Conservation (phyloP, 1,140 invertebrate species). For the Aleiodes sp. region DNA sequence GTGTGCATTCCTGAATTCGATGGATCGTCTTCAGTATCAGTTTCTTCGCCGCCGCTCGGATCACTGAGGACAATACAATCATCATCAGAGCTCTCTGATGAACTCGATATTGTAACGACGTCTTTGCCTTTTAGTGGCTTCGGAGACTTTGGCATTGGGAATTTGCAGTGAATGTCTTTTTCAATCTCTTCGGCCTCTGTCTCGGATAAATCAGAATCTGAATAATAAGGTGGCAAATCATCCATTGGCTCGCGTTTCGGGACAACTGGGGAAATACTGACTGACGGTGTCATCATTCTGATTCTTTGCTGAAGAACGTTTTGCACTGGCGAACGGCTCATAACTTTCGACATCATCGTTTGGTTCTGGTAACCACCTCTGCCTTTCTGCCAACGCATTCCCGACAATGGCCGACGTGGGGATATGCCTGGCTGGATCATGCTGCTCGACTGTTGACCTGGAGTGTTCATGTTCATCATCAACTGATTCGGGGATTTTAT, state of each 20-base stretch:
- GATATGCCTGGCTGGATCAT: slow-evolving; percentile 48
- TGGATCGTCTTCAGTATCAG: slow-evolving; percentile 72
- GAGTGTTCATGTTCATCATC: slow-evolving; percentile 55
- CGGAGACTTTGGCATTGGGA: slow-evolving; percentile 53
- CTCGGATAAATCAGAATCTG: slow-evolving; percentile 61
- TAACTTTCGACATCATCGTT: slow-evolving; percentile 57
- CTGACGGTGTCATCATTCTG: slow-evolving; percentile 66
- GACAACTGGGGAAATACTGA: slow-evolving; percentile 65
- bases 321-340: slow-evolving; percentile 41
- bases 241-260: slow-evolving; percentile 61
- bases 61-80: slow-evolving; percentile 84
- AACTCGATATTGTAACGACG: slow-evolving; percentile 74
- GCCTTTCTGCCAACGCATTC: slow-evolving; percentile 48
- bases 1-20: slow-evolving; percentile 81
- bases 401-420: slow-evolving; percentile 56
- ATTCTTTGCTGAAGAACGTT: slow-evolving; percentile 61
- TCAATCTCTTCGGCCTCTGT: slow-evolving; percentile 58
- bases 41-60: slow-evolving; percentile 71
- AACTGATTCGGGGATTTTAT: slow-evolving; percentile 54
- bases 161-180: slow-evolving; percentile 50
- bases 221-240: slow-evolving; percentile 53
- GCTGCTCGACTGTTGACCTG: slow-evolving; percentile 29
- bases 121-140: slow-evolving; percentile 65
- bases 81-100: slow-evolving; percentile 75
- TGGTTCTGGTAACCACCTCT: slow-evolving; percentile 46